Evolutionary conservation across 2,113 vertebrate species (phyloP).

Genomic region (Cyanoliseus patagonus): DNA sequence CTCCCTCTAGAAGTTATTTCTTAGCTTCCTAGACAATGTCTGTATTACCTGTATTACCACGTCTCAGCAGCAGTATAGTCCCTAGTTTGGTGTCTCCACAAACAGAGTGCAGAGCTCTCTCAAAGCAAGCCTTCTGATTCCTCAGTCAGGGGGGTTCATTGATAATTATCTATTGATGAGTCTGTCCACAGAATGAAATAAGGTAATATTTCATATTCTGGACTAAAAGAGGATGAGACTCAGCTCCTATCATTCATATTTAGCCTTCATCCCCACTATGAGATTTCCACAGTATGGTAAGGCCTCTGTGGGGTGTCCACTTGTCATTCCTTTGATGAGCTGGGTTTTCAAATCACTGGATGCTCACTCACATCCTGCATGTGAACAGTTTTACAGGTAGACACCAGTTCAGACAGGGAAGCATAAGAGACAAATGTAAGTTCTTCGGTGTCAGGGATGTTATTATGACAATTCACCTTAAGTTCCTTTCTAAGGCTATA

Average conservation of each 20-base stretch:
- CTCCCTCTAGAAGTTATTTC: neutral
- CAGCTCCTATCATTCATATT: neutral
- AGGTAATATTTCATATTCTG: neutral
- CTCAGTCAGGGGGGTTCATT: neutral
- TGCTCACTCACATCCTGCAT: neutral
- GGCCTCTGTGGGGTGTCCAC: neutral
- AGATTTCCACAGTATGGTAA: neutral
- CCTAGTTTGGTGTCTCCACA: neutral
- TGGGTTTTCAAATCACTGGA: neutral
- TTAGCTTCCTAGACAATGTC: neutral
- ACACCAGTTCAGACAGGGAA: neutral
- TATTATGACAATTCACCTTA: neutral
- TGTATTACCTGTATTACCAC: neutral
- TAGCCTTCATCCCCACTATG: neutral
- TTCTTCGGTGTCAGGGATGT: neutral
- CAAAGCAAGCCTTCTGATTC: neutral
- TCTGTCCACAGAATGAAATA: neutral
- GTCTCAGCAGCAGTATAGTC: neutral
- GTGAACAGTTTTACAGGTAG: neutral
- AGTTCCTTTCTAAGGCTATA: neutral
- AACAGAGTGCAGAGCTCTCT: neutral
- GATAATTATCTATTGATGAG: neutral
- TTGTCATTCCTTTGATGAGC: neutral
- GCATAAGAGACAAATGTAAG: neutral
- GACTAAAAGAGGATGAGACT: neutral